Evolutionary conservation across 2,797 vertebrate species (phyloP).

Genomic region (Acipenser transmontanus): DNA sequence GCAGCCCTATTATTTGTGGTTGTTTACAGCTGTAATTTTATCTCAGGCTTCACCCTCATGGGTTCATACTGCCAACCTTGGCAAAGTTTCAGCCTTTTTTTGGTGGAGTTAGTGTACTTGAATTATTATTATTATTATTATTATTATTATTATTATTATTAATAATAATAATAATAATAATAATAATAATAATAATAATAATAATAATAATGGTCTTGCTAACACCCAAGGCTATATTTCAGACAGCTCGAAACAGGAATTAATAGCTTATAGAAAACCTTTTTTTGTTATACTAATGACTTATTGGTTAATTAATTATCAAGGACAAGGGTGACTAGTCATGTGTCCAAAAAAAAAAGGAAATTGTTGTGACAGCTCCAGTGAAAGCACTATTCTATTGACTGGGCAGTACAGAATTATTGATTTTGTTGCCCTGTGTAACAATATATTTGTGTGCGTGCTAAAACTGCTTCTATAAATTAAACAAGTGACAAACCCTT

Average conservation of each 20-base stretch:
- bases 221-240: constrained; percentile 36
- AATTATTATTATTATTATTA: too few relatives aligned
- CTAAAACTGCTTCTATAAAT: too few relatives aligned
- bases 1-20: too few relatives aligned
- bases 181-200: too few relatives aligned
- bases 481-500: too few relatives aligned
- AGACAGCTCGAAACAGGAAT: constrained; percentile 35
- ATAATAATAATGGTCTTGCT: constrained; percentile 12
- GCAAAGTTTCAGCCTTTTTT: too few relatives aligned
- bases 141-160: too few relatives aligned
- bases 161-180: too few relatives aligned
- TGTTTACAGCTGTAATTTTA: too few relatives aligned
- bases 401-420: constrained; percentile 53
- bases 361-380: constrained; percentile 29
- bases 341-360: constrained; percentile 26
- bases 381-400: constrained; percentile 33
- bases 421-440: constrained; percentile 36
- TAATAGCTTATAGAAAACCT: constrained; percentile 40
- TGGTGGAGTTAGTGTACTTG: too few relatives aligned
- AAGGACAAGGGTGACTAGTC: constrained; percentile 45
- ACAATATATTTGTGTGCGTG: constrained; percentile 21
- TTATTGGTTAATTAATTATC: constrained; percentile 51
- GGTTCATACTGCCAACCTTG: too few relatives aligned
- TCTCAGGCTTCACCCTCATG: too few relatives aligned
- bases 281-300: constrained; percentile 26